phyloP scores from a whole-genome alignment of 2,888 invertebrate genomes.

The Phasia obesa region DNA sequence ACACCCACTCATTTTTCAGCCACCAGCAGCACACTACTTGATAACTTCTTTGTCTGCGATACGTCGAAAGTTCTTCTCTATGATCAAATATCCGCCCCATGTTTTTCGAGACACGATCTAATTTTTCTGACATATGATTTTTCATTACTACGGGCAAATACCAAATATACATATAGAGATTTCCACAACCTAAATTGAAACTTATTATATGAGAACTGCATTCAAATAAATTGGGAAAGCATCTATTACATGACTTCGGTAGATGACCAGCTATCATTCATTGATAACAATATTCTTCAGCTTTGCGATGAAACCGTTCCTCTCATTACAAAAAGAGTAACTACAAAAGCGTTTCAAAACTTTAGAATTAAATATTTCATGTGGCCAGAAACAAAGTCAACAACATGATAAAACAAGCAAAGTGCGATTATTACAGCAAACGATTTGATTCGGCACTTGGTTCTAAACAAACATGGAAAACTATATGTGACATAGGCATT shows the following conservation, averaged over 20 bases:
- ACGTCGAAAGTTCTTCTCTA: not conserved
- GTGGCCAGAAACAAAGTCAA: not conserved
- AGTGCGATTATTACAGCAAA: not conserved
- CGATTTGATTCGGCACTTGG: not conserved
- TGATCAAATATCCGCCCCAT: not conserved
- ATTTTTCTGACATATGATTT: not conserved
- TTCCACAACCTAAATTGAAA: not conserved
- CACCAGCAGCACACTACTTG: not conserved
- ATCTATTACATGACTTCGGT: not conserved
- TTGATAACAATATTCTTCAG: slow-evolving; percentile 1
- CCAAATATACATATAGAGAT: not conserved
- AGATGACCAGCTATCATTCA: not conserved
- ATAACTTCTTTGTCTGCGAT: not conserved
- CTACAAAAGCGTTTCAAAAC: not conserved
- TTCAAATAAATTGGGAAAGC: not conserved
- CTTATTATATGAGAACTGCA: too few relatives aligned
- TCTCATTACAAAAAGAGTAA: not conserved
- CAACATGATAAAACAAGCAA: not conserved
- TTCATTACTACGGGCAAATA: not conserved
- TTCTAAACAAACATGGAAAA: not conserved
- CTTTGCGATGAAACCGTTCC: too few relatives aligned
- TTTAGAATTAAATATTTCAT: not conserved
- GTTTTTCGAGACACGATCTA: not conserved
- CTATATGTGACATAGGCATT: not conserved
- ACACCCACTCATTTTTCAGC: too few relatives aligned